Evolutionary conservation across 2,797 vertebrate genomes (phyloP).

Genomic region (Lutra lutra): DNA sequence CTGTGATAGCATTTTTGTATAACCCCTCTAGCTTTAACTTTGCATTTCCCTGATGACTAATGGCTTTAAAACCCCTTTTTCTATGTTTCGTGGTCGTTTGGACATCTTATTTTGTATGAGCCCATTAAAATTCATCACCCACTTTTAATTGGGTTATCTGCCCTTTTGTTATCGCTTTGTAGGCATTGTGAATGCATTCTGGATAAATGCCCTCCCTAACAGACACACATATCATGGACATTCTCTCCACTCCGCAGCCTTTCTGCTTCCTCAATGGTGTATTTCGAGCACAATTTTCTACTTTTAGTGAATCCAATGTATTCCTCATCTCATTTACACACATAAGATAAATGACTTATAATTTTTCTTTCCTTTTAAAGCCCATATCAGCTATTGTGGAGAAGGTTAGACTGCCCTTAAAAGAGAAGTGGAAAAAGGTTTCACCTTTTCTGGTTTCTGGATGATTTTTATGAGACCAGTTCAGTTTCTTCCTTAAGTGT

Average conservation of each 20-base stretch:
- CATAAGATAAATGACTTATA: not conserved
- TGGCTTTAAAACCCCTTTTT: not conserved
- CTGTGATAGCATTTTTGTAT: not conserved
- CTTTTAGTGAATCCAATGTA: not conserved
- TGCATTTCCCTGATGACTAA: not conserved
- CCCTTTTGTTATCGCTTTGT: not conserved
- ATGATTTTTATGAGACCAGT: not conserved
- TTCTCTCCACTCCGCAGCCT: not conserved
- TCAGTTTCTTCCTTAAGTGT: not conserved
- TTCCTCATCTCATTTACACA: not conserved
- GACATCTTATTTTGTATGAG: not conserved
- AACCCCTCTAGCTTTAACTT: not conserved
- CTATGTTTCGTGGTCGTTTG: not conserved
- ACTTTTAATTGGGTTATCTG: not conserved
- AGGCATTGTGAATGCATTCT: not conserved
- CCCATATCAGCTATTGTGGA: not conserved
- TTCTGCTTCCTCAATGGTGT: not conserved
- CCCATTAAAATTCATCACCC: not conserved
- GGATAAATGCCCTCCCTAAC: not conserved
- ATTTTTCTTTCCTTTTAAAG: not conserved
- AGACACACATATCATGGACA: not conserved
- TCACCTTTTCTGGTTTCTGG: not conserved
- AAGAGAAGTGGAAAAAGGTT: not conserved
- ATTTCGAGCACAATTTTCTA: not conserved
- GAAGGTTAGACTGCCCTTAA: not conserved